phyloP scores from a whole-genome alignment of 1,140 invertebrate genomes.

The Pararge aegeria region DNA sequence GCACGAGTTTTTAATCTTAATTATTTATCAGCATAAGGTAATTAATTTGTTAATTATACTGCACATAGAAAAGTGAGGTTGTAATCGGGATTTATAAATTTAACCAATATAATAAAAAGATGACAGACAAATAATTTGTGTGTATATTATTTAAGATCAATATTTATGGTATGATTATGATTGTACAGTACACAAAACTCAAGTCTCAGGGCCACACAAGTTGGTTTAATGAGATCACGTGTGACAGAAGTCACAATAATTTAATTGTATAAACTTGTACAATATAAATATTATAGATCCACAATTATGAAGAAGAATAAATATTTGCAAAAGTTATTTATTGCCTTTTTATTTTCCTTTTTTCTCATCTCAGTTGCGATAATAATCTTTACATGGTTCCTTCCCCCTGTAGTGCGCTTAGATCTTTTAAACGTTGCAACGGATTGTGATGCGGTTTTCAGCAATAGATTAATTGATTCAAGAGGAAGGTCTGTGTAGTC shows the following conservation, averaged over 20 bases:
- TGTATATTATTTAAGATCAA: slow-evolving; percentile 75
- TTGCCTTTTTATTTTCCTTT: slow-evolving; percentile 54
- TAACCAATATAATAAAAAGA: slow-evolving; percentile 43
- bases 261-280: slow-evolving; percentile 80
- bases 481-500: too few species aligned
- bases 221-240: slow-evolving; percentile 46
- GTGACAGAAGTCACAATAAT: slow-evolving; percentile 61
- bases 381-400: too few species aligned
- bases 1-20: slow-evolving; percentile 45
- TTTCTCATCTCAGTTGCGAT: background rate
- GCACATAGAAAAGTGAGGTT: slow-evolving; percentile 77
- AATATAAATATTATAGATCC: slow-evolving; percentile 81
- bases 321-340: slow-evolving; percentile 80
- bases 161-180: slow-evolving; percentile 56
- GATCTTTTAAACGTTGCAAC: too few species aligned
- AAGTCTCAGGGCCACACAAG: slow-evolving; percentile 31
- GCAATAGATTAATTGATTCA: too few species aligned
- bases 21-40: slow-evolving; percentile 37
- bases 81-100: slow-evolving; percentile 65
- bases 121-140: slow-evolving; percentile 74
- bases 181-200: slow-evolving; percentile 53
- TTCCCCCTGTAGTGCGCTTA: too few species aligned
- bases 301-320: slow-evolving; percentile 81
- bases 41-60: slow-evolving; percentile 45
- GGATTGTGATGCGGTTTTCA: too few species aligned